Conservation (phyloP, 2,888 invertebrate species). For the Sepioteuthis lessoniana region DNA sequence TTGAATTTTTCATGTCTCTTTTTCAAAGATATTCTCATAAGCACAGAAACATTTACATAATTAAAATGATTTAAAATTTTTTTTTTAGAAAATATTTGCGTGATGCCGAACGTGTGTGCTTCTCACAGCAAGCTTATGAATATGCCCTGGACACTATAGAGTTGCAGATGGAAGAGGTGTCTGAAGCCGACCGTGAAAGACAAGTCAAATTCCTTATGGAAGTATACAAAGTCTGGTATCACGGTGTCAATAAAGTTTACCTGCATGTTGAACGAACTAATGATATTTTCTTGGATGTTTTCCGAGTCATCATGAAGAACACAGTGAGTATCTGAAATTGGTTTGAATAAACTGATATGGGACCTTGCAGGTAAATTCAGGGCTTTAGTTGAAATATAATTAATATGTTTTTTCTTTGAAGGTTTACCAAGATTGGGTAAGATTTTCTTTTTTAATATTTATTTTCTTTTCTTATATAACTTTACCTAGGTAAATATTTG, state of each 20-base stretch:
- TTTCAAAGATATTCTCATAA: too few species aligned
- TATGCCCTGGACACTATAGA: constrained; percentile 76
- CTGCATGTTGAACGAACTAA: constrained; percentile 61
- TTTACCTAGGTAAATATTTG: too few species aligned
- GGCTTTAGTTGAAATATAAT: too few species aligned
- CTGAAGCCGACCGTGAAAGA: constrained; percentile 75
- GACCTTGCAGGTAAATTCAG: not conserved
- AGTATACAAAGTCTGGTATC: constrained; percentile 82
- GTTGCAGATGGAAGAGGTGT: constrained; percentile 57
- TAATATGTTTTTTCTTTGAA: too few species aligned
- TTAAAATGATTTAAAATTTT: not conserved
- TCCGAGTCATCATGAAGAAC: constrained; percentile 63
- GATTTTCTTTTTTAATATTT: too few species aligned
- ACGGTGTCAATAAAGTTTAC: constrained; percentile 58
- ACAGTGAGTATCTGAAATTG: constrained; percentile 57
- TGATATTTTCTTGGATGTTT: constrained; percentile 67
- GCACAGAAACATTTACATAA: not conserved
- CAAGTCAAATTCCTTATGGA: constrained; percentile 77
- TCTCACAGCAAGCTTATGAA: constrained; percentile 84
- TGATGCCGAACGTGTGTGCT: constrained; percentile 87
- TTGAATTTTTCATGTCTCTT: too few species aligned
- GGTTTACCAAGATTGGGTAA: too few species aligned
- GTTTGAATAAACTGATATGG: not conserved
- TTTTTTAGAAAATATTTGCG: constrained; percentile 86
- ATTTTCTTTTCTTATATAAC: too few species aligned